Base-by-base conservation (phyloP, 2,888 invertebrate genomes). In the Rhagonycha fulva region DNA sequence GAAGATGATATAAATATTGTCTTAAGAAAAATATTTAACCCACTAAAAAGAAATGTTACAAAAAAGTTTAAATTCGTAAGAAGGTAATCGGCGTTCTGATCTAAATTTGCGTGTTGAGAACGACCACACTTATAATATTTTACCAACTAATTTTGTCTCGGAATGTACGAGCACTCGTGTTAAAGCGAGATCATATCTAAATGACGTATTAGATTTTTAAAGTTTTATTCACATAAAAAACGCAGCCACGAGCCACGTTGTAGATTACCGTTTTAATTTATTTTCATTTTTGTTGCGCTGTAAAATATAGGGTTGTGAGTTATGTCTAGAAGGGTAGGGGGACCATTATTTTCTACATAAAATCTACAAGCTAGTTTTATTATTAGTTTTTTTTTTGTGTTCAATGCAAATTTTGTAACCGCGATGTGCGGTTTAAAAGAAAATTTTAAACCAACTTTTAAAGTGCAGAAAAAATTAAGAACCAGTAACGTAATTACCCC, bases 141-240 rank as follows among this genome's bases (percentile, higher is more conserved):
- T 78, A 76, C 71, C 78, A 71, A 63, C 76, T 76, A 78, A 78
- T 76, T 81, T 82, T 81, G 80, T 78, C 79, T 75, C 76, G 75
- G 83, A 84, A 80, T 83, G 84, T 83, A 85, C 84, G 84, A 82
- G 85, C 84, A 85, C 84, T 84, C 84, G 84, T 82, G 84, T 84
- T 84, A 84, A 84, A 83, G 82, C 81, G 79, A 83, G 86, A 87
- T 87, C 84, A 80, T 86, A 87, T 87, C 87, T 85, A 84, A 85
- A 86, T 87, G 87, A 87, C 86, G 87, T 86, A 87, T 87, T 86
- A 86, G 86, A 86, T 87, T 87, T 86, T 87, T 86, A 85, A 86
- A 86, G 84, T 85, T 86, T 85, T 84, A 84, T 85, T 84, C 85
- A 83, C 83, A 81, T 82, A 86, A 85, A 85, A 85, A 85, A 84